Base-by-base conservation (phyloP, 2,888 invertebrate genomes). In the Ormyrus pomaceus region DNA sequence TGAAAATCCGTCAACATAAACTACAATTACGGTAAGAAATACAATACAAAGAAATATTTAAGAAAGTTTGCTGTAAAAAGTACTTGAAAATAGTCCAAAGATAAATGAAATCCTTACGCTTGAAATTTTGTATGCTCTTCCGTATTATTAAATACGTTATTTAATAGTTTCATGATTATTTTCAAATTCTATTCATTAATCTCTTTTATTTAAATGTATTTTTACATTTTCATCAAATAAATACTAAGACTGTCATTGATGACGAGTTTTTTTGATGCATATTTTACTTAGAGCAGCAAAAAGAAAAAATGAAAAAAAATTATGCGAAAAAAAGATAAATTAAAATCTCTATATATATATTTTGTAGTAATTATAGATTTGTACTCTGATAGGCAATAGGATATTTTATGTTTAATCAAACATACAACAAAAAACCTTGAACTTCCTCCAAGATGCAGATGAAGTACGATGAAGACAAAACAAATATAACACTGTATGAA, bases 301-400 rank as follows among this genome's bases (percentile, higher is more conserved):
- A 61, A 77, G 61, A 56, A 34, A 62, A 13, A 34, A 53, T 64
- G 8, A 48, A 59, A 74, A 74, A 80, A 73, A 51, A 68, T 82
- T 66, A 79, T 77, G 59, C 48, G 19, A 56, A 79, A 78, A 76
- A 79, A 73, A 70, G 61, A 82, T 78, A 81, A 79, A 76, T 68
- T 65, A 74, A 68, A 65, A 77, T 62, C 78, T 77, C 65, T 71
- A 59, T 70, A 73, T 70, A 73, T 82, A 83, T 84, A 84, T 82
- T 83, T 84, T 83, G 77, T 83, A 84, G 84, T 74, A 79, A 72
- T 79, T 84, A 34, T 34, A 84, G 75, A 85, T 84, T 85, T 83
- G 76, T 85, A 84, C 79, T 83, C 79, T 83, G 72, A 78, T 82
- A 80, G 79, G 69, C 50, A 58, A 79, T 81, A 62, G 72, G n/a